phyloP scores from a whole-genome alignment of 2,113 vertebrate species.

The Chlorodrepanis virens region DNA sequence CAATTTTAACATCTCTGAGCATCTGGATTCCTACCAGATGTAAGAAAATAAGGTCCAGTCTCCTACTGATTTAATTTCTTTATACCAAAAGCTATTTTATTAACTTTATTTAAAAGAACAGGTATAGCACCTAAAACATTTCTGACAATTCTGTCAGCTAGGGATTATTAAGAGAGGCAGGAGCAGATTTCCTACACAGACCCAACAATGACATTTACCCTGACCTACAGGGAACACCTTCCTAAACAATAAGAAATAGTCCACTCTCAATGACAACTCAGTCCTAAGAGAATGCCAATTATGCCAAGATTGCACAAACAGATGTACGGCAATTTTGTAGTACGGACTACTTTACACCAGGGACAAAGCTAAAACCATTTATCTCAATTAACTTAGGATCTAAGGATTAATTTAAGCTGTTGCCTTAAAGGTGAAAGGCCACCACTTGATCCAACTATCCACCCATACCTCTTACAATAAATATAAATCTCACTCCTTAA shows the following conservation, averaged over 20 bases:
- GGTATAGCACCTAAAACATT: background rate
- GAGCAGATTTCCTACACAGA: conserved; percentile 2
- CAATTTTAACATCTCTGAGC: background rate
- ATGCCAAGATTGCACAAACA: conserved; percentile 67
- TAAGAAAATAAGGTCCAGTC: background rate
- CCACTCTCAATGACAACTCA: conserved; percentile 26
- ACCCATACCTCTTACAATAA: background rate
- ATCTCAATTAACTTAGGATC: conserved; percentile 74
- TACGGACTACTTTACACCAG: conserved; percentile 61
- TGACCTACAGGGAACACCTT: conserved; percentile 21
- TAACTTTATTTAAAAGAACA: background rate
- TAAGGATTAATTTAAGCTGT: conserved; percentile 68
- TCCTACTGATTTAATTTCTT: background rate
- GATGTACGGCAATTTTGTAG: conserved; percentile 59
- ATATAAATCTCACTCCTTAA: background rate
- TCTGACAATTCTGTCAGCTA: background rate
- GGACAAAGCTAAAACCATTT: conserved; percentile 68
- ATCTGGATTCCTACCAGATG: background rate
- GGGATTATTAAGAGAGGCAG: background rate
- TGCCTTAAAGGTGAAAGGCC: conserved; percentile 68
- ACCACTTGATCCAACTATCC: conserved; percentile 27
- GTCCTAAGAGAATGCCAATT: conserved; percentile 68
- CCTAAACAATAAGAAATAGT: conserved; percentile 34
- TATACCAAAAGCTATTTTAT: background rate
- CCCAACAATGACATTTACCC: background rate